Base-by-base conservation (phyloP, 1,140 invertebrate genomes). In the Melitaea cinxia region DNA sequence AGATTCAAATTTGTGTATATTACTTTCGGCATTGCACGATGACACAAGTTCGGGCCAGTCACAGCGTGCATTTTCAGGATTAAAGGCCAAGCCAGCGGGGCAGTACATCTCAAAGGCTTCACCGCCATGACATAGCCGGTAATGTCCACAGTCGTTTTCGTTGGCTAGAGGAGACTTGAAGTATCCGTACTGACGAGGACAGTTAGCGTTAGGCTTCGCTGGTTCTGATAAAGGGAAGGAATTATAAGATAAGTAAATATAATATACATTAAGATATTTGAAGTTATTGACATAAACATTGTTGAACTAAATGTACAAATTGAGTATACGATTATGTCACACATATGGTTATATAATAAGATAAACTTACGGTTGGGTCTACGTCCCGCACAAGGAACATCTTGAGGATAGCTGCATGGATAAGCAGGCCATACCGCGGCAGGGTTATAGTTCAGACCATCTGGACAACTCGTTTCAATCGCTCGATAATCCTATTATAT, bases 51-150 rank as follows among this genome's bases (percentile, higher is more conserved):
- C 96, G 0, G 95, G 95, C 96, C 96, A 97, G 72, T 97, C 95
- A 75, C 96, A 97, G 37, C 94, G 92, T 61, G 95, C 94, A 2
- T 87, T 93, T 52, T 93, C 92, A 14, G 94, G 89, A 77, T 96
- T 95, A 82, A 96, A 97, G 12, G 96, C 96, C 23, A 97, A 86
- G n/a, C 97, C 97, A 84, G 95, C 94, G 0, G 95, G 94, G 79
- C 96, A 97, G 42, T 93, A 91, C 73, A 86, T 93, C 2, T 92
- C 73, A 63, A 92, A 92, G n/a, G 92, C 92, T 15, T 87, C 85
- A 14, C 96, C 96, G 26, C 93, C 93, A 65, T 95, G 95, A 88
- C 95, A 95, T 79, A 61, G 26, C n/a, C 33, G 23, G 45, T 65
- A 65, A 19, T 50, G 53, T 9, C 62, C 62, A 56, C 62, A 65